These are phyloP conservation scores for Lithophane socia DNA, from an alignment of 2,888 invertebrate species.

Conservation along the genomic window DNA sequence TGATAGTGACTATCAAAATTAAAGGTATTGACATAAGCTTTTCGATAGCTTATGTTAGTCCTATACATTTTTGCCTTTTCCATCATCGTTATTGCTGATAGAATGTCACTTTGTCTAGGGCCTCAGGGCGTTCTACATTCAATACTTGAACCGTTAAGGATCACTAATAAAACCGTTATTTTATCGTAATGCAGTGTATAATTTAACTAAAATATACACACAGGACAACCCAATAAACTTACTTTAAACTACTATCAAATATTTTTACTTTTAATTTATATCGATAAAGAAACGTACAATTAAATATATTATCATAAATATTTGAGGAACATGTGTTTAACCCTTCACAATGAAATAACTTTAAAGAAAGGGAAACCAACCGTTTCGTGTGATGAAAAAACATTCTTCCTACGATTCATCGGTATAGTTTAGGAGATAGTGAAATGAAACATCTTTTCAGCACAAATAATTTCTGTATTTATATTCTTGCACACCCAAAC, in stretches of 20 bases:
- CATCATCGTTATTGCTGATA: too few species aligned
- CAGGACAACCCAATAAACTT: conserved; percentile 29
- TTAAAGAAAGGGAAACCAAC: conserved; percentile 69
- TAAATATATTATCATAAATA: conserved; percentile 74
- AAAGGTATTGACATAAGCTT: too few species aligned
- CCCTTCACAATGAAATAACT: conserved; percentile 72
- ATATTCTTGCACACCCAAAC: too few species aligned
- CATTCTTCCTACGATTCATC: conserved; percentile 68
- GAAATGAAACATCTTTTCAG: too few species aligned
- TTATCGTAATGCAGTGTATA: conserved; percentile 2
- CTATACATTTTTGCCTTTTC: too few species aligned
- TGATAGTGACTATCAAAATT: background rate
- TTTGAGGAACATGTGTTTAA: conserved; percentile 69
- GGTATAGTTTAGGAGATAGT: conserved; percentile 65
- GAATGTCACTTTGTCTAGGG: too few species aligned
- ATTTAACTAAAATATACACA: conserved; percentile 38
- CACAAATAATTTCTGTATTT: too few species aligned
- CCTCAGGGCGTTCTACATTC: too few species aligned
- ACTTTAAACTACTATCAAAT: conserved; percentile 5
- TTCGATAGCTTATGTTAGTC: too few species aligned
- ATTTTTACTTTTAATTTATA: conserved; percentile 48
- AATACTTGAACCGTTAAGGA: background rate
- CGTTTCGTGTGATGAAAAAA: conserved; percentile 67
- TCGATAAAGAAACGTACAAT: conserved; percentile 70
- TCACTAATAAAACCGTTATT: conserved; percentile 1